Base-by-base conservation (phyloP, 2,888 invertebrate genomes). In the Melinaea marsaeus region DNA sequence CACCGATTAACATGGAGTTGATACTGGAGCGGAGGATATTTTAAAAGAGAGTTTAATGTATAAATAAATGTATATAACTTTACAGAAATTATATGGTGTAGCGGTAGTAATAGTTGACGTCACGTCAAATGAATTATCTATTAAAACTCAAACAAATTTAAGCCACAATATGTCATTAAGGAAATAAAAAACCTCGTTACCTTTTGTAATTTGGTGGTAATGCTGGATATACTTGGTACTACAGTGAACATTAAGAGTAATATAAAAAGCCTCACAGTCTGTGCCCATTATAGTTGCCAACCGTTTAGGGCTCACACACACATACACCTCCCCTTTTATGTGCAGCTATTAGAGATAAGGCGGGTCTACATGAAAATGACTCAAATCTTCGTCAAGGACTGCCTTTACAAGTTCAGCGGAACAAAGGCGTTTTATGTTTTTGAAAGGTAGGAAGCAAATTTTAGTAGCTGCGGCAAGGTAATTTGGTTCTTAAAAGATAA, bases 321-420 rank as follows among this genome's bases (percentile, higher is more conserved):
- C 54, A 47, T 63, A 37, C 55, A 32, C 4, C 55, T 47, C 62
- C 68, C 68, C 68, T 59, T 64, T 68, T 69, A 64, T 65, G 64
- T 64, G 62, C 64, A 65, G 66, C 68, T 69, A 66, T 69, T 69
- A 69, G 64, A 69, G 68, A 69, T 66, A 66, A n/a, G 64, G 63
- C 63, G 64, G 51, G 51, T 61, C 59, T 58, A 62, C 66, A 63
- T 65, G 66, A 64, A 63, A 69, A 63, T 63, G 63, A 66, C 66
- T 66, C 61, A 66, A 69, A 66, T 66, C 66, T 62, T 62, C 64
- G 66, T 66, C 64, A 62, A 64, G 66, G 66, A 62, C 62, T 54
- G 62, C 62, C 64, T 67, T 67, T 67, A 67, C 64, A 64, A 62
- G 62, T 47, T 64, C 62, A 62, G 59, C n/a, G 54, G 62, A 62